A percentile compares a stretch with the other conserved stretches of the same genome.
phyloP scores from a whole-genome alignment of 2,113 vertebrate species.

The Stomatorhinus ivindoensis region DNA sequence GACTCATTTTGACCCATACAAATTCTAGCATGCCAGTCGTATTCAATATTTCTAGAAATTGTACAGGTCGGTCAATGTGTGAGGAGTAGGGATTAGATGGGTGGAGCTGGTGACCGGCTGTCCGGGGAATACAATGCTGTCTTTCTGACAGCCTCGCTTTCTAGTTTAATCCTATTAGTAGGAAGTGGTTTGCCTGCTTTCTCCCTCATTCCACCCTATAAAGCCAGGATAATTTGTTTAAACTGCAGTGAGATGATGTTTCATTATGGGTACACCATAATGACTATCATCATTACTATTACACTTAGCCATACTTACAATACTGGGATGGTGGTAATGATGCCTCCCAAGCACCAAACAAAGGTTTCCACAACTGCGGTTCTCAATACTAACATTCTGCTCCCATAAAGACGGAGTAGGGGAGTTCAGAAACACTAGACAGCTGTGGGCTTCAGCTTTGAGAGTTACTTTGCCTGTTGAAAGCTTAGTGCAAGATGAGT shows the following conservation, averaged over 20 bases:
- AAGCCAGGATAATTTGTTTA: background rate
- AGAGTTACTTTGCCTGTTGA: background rate
- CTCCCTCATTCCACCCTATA: background rate
- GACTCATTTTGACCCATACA: too few species aligned
- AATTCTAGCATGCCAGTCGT: too few species aligned
- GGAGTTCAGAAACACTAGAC: background rate
- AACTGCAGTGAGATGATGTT: background rate
- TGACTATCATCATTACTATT: background rate
- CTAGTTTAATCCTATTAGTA: background rate
- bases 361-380: background rate
- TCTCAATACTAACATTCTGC: background rate
- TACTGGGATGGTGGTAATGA: background rate
- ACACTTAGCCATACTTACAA: background rate
- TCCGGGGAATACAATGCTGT: background rate
- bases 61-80: background rate
- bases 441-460: background rate
- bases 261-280: background rate
- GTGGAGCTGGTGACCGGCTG: background rate
- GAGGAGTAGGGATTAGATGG: background rate
- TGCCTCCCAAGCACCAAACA: background rate
- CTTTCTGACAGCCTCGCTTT: background rate
- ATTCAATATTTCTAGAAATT: background rate
- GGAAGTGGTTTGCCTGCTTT: background rate
- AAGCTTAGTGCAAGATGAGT: background rate
- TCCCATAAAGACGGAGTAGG: background rate